A percentile compares a stretch with the other conserved stretches of the same genome.
Evolutionary conservation across 2,888 invertebrate species (phyloP).

Genomic region (Macrosoma leucophasiata): DNA sequence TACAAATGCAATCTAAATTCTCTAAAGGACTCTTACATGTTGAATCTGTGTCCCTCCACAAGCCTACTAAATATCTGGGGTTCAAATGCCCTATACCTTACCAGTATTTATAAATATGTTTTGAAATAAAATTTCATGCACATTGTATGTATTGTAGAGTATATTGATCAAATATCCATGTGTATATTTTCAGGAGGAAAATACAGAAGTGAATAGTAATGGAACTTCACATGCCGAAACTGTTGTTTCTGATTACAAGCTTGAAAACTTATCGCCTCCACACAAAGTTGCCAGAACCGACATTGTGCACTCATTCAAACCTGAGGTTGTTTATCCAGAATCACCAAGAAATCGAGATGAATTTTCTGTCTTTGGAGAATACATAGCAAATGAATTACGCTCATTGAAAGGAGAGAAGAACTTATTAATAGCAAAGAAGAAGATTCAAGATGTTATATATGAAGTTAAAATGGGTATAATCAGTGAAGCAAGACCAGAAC

Average conservation of each 20-base stretch:
- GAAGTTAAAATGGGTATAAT: conserved; percentile 77
- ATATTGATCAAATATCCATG: too few relatives aligned
- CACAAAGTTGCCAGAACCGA: conserved; percentile 47
- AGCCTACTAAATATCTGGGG: too few relatives aligned
- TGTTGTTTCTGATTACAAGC: conserved; percentile 41
- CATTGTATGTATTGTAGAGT: too few relatives aligned
- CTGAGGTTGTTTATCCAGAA: conserved; percentile 37
- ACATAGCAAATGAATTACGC: conserved; percentile 75
- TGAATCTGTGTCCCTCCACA: too few relatives aligned
- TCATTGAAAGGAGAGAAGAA: conserved; percentile 74
- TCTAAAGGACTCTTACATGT: too few relatives aligned
- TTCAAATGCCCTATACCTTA: too few relatives aligned
- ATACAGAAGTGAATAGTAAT: conserved; percentile 34
- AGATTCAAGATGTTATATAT: conserved; percentile 77
- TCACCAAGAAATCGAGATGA: conserved; percentile 59
- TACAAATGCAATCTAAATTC: too few relatives aligned
- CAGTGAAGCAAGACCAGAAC: conserved; percentile 47
- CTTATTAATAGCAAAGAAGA: conserved; percentile 73
- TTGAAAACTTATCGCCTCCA: conserved; percentile 40
- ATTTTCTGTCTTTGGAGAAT: conserved; percentile 76
- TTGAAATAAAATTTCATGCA: too few relatives aligned
- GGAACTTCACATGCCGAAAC: conserved; percentile 37
- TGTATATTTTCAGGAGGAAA: conserved; percentile 51
- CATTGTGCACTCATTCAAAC: conserved; percentile 33
- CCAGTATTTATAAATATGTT: too few relatives aligned